These are phyloP conservation scores for Diaphora mendica DNA, from an alignment of 2,888 invertebrate genomes.

Conservation along the genomic window DNA sequence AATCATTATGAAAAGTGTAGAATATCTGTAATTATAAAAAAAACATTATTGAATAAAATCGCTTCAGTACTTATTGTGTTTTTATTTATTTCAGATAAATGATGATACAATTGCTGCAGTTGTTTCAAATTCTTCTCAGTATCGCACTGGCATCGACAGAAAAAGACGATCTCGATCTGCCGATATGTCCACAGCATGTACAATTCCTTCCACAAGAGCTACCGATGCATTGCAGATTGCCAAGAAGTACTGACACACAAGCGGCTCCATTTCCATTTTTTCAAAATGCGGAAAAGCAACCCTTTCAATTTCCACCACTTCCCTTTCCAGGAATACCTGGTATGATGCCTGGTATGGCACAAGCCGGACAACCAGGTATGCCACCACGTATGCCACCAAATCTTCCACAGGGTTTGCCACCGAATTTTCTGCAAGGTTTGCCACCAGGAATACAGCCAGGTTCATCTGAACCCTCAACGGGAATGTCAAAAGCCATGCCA, in stretches of 20 bases:
- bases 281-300: slow-evolving; percentile 54
- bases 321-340: slow-evolving; percentile 46
- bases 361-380: slow-evolving; percentile 34
- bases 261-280: slow-evolving; percentile 22
- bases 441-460: slow-evolving; percentile 12
- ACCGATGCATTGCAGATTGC: slow-evolving; percentile 82
- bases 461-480: background rate
- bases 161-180: slow-evolving; percentile 66
- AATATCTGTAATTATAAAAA: background rate
- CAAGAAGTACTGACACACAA: slow-evolving; percentile 50
- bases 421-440: slow-evolving; percentile 12
- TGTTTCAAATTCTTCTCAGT: slow-evolving; percentile 45
- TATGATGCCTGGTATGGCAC: slow-evolving; percentile 5
- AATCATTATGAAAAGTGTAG: background rate
- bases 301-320: slow-evolving; percentile 55
- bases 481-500: slow-evolving; percentile 38
- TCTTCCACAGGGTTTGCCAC: slow-evolving; percentile 1
- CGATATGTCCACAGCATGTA: slow-evolving; percentile 72
- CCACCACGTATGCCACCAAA: slow-evolving; percentile 22
- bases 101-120: slow-evolving; percentile 51
- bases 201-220: slow-evolving; percentile 75
- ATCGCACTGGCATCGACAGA: slow-evolving; percentile 45
- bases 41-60: background rate
- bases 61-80: background rate
- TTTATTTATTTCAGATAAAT: slow-evolving; percentile 53